Evolutionary conservation across 2,113 vertebrate species (phyloP).

Genomic region (Phyllopteryx taeniolatus): DNA sequence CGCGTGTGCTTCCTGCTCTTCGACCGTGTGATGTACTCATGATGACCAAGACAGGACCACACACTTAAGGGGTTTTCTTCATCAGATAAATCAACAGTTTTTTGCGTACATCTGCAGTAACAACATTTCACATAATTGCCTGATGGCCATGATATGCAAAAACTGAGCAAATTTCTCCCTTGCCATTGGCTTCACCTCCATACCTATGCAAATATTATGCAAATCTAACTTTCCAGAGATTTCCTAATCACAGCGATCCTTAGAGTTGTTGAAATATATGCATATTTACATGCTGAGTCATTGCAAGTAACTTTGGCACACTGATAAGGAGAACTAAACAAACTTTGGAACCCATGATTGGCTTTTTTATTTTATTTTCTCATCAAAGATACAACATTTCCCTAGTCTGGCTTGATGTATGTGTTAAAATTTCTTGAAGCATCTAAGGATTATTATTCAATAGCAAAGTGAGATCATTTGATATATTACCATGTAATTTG

Average conservation of each 20-base stretch:
- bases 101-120: conserved; percentile 27
- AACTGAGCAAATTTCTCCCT: conserved; percentile 36
- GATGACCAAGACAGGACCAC: too few relatives aligned
- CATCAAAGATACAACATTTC: not conserved
- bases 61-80: not conserved
- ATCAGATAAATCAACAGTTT: conserved; percentile 49
- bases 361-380: not conserved
- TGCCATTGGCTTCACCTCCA: conserved; percentile 32
- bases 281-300: conserved; percentile 25
- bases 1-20: too few relatives aligned
- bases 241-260: conserved; percentile 29
- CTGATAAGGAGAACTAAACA: not conserved
- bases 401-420: not conserved
- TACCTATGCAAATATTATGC: conserved; percentile 55
- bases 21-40: too few relatives aligned
- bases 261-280: conserved; percentile 24
- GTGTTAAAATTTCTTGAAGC: not conserved
- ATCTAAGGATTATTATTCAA: too few relatives aligned
- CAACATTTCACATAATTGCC: conserved; percentile 25
- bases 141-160: conserved; percentile 46
- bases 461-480: not conserved
- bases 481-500: not conserved
- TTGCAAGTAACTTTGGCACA: conserved; percentile 11
- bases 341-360: not conserved
- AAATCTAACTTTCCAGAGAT: conserved; percentile 47